Conservation (phyloP, 2,888 invertebrate genomes). For the Limnephilus lunatus region DNA sequence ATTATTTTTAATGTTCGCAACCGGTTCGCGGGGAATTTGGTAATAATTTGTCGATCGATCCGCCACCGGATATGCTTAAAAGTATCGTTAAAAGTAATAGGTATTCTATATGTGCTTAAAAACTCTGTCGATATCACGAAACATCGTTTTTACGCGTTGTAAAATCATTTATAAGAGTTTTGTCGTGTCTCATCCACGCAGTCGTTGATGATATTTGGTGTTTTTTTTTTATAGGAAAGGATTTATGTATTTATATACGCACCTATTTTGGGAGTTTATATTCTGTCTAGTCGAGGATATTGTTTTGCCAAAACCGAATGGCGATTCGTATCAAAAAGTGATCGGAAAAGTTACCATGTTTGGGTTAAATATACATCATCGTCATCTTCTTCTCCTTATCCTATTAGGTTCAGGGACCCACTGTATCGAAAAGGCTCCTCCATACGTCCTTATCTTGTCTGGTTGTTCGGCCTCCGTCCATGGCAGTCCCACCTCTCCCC, state of each 20-base stretch:
- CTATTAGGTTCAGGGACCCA: no score
- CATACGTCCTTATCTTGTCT: no score
- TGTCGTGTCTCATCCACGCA: not conserved
- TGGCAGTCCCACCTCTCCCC: no score
- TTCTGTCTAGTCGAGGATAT: not conserved
- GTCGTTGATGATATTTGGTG: not conserved
- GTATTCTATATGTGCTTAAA: not conserved
- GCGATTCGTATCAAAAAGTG: not conserved
- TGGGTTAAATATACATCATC: no score
- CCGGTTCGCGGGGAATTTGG: slow-evolving; percentile 29
- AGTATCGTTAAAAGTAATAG: slow-evolving; percentile 13
- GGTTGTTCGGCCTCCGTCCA: no score
- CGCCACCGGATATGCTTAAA: slow-evolving; percentile 32
- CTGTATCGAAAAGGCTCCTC: no score
- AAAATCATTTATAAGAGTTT: not conserved
- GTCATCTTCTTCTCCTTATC: no score
- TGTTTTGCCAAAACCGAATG: not conserved
- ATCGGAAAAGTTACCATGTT: no score
- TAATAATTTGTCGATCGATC: slow-evolving; percentile 33
- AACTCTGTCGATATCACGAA: not conserved
- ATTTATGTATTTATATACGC: no score
- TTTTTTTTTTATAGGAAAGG: no score
- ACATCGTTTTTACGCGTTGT: not conserved
- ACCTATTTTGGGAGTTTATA: not conserved
- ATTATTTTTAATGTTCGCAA: slow-evolving; percentile 15